Conservation (phyloP, 2,113 vertebrate species). For the Cisticola juncidis region DNA sequence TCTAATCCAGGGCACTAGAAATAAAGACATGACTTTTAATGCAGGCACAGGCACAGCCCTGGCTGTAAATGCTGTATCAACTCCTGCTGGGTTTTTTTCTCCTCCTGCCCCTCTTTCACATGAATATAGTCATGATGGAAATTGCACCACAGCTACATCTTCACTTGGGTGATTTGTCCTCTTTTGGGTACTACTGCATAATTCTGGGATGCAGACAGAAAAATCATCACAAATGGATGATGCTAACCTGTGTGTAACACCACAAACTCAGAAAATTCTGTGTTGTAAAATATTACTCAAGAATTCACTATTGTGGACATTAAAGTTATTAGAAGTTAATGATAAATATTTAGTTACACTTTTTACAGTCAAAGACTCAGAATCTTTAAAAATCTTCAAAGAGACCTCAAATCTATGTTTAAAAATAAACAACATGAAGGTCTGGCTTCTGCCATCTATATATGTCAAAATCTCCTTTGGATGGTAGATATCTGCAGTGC, state of each 20-base stretch:
- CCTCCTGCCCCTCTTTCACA: not conserved
- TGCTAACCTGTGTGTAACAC: not conserved
- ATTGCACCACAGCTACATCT: not conserved
- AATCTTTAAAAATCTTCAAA: not conserved
- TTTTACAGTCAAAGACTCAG: not conserved
- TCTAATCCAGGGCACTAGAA: slow-evolving; percentile 18
- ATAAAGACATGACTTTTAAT: slow-evolving; percentile 51
- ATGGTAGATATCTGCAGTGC: not conserved
- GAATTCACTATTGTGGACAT: not conserved
- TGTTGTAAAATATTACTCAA: not conserved
- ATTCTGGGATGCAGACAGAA: not conserved
- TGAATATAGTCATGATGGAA: slow-evolving; percentile 35
- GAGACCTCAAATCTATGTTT: not conserved
- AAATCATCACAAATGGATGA: not conserved
- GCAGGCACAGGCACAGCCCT: not conserved
- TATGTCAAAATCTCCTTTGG: not conserved
- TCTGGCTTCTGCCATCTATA: not conserved
- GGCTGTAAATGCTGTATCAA: not conserved
- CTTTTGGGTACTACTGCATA: not conserved
- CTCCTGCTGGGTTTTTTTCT: not conserved
- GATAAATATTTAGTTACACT: not conserved
- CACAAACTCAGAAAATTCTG: not conserved
- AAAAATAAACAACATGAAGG: not conserved
- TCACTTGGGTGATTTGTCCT: slow-evolving; percentile 15
- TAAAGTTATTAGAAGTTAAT: not conserved